Evolutionary conservation across 2,113 vertebrate species (phyloP), one percentile per base, ranked within the genome.

Genomic region (Trochalopteron elliotii): DNA sequence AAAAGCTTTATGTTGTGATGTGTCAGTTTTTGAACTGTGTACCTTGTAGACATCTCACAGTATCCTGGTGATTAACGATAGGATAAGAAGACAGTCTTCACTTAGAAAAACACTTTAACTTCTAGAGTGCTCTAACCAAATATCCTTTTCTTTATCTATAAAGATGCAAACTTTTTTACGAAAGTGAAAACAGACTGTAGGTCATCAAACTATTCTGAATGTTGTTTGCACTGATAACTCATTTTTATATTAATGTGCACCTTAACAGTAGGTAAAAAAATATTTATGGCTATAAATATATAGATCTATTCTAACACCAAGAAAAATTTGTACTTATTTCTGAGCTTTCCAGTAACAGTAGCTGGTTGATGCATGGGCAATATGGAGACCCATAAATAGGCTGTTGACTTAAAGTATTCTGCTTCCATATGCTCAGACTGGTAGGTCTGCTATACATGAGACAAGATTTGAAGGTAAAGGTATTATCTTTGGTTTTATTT

Each of bases 11-110:
- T 30, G 37, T 93, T 93, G 68, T 71, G 71, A 35, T 80, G 77
- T 76, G 65, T 94, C 88, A 74, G 7, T 89, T 94, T 87, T 81
- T 95, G 61, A 78, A 87, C 72, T 92, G 39, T 84, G 71, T 79
- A 77, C 30, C 45, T 81, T 65, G 61, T 53, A 93, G 78, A 82
- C 33, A 81, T 49, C 31, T 82, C 42, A 57, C 53, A 53, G 35
- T 61, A 37, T 61, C 30, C 27, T 69, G 45, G 39, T 93, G 79
- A 56, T 83, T 88, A 74, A 67, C 67, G 19, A 28, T 28, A 88
- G 39, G n/a, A 70, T 74, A 70, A 64, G 39, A 69, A 72, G 49
- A 67, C 0, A 4, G 53, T 70, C 47, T 70, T 89, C 27, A 60
- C 60, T 93, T 74, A 33, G 33, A 68, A 77, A 76, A 90, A 57